phyloP scores from a whole-genome alignment of 1,140 invertebrate species.

The Anoplolepis gracilipes region DNA sequence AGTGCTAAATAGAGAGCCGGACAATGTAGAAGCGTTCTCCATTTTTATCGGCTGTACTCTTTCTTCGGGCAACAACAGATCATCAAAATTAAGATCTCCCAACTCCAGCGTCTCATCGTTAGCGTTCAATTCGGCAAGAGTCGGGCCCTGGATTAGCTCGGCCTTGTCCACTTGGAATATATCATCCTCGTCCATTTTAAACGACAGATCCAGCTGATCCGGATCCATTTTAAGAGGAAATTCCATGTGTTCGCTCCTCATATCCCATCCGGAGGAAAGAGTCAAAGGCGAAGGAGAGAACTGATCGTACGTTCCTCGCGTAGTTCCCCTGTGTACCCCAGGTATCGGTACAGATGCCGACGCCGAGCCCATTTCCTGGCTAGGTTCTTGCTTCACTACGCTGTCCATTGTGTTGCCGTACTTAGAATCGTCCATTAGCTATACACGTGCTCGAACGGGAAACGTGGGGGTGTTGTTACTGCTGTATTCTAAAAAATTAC shows the following conservation, averaged over 20 bases:
- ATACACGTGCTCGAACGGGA: constrained; percentile 12
- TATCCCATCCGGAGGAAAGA: constrained; percentile 77
- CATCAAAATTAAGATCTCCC: constrained; percentile 94
- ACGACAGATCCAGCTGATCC: constrained; percentile 82
- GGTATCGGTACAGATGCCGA: constrained; percentile 84
- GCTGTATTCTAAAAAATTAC: neutral
- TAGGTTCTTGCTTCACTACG: constrained; percentile 80
- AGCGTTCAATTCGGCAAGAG: constrained; percentile 94
- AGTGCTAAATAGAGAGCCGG: constrained; percentile 73
- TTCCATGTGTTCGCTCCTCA: constrained; percentile 77
- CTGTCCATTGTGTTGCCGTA: constrained; percentile 73
- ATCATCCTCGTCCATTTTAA: constrained; percentile 94
- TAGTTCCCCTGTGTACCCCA: constrained; percentile 79
- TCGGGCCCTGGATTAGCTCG: constrained; percentile 93
- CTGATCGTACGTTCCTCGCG: constrained; percentile 80
- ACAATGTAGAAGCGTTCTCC: constrained; percentile 66
- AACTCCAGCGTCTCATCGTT: constrained; percentile 92
- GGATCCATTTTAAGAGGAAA: constrained; percentile 80
- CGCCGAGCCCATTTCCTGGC: constrained; percentile 78
- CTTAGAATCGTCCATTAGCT: constrained; percentile 56
- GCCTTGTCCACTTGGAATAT: constrained; percentile 96
- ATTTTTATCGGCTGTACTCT: constrained; percentile 79
- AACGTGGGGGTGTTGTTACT: neutral
- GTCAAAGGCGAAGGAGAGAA: constrained; percentile 83
- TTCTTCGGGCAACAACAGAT: constrained; percentile 91